Evolutionary conservation across 2,888 invertebrate species (phyloP), one percentile per base, ranked within the genome.

Genomic region (Hypomecis punctinalis): DNA sequence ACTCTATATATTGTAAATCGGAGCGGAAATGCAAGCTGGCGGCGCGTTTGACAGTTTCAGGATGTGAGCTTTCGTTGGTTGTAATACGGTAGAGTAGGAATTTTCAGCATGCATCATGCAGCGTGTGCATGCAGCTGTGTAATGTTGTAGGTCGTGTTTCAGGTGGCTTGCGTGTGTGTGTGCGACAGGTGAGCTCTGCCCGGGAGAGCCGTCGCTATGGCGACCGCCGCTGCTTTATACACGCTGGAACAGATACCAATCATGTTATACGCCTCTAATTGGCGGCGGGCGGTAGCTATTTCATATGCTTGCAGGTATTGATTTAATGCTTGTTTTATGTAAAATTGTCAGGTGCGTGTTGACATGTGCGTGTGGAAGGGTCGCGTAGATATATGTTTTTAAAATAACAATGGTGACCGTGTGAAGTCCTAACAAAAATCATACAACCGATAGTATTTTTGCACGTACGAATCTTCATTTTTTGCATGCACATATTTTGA

Each of bases 201-300:
- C 84, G 84, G 84, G 81, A 81, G 83, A 82, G 84, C 84, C 83
- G 89, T 90, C 79, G 81, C 80, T 84, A 89, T 89, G 80, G 82
- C 79, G 82, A 90, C 89, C 82, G 79, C 82, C 82, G 77, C 82
- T 78, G 80, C 83, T 80, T 81, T 80, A 85, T 84, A 83, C 81
- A 78, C 69, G 74, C 49, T 65, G 8, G 61, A 63, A 66, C 66
- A 69, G 59, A 53, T 68, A 66, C 58, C 43, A 57, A 66, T 65
- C 52, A 58, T 66, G 61, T 64, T 56, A 61, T 66, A 57, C 53
- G 39, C 45, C 13, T 11, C 49, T 60, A 66, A 66, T 61, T 66
- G 57, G 61, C 6, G 53, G 53, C 45, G 53, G 57, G 40, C 49
- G 33, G 48, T 33, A 57, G 56, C 46, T 58, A 40, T 51, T 56